Evolutionary conservation across 1,140 invertebrate genomes (phyloP).

Genomic region (Cotesia glomerata): DNA sequence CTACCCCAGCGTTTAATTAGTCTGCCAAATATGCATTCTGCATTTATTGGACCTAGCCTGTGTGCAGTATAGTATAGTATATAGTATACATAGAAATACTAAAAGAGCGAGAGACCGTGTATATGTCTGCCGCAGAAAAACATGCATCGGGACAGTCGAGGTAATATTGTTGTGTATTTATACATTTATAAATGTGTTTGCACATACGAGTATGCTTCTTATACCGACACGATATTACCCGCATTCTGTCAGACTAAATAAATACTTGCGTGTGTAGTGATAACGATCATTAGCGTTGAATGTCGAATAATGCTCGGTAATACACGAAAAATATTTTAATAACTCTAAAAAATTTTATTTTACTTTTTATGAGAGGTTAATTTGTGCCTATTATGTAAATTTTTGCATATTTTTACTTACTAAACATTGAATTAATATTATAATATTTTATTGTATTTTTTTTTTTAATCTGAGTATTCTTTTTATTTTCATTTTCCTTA

Average conservation of each 20-base stretch:
- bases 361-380: too few relatives aligned
- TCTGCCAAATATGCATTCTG: constrained; percentile 28
- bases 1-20: constrained; percentile 31
- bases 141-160: background rate
- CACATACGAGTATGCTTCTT: background rate
- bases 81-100: background rate
- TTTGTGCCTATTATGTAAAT: too few relatives aligned
- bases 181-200: too few relatives aligned
- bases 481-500: too few relatives aligned
- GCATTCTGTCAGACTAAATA: constrained; percentile 19
- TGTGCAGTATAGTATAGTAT: background rate
- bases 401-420: too few relatives aligned
- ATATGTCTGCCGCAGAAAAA: background rate
- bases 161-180: too few relatives aligned
- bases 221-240: background rate
- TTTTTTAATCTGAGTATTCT: too few relatives aligned
- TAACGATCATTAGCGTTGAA: constrained; percentile 28
- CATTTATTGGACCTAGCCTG: constrained; percentile 7
- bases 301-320: constrained; percentile 14
- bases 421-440: too few relatives aligned
- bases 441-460: too few relatives aligned
- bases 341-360: background rate
- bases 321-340: constrained; percentile 20
- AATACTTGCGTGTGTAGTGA: constrained; percentile 23
- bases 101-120: background rate